Percentiles rank a stretch among this genome's conserved stretches.
Conservation (phyloP, 2,113 vertebrate genomes). For the Epinephelus cyanopodus region DNA sequence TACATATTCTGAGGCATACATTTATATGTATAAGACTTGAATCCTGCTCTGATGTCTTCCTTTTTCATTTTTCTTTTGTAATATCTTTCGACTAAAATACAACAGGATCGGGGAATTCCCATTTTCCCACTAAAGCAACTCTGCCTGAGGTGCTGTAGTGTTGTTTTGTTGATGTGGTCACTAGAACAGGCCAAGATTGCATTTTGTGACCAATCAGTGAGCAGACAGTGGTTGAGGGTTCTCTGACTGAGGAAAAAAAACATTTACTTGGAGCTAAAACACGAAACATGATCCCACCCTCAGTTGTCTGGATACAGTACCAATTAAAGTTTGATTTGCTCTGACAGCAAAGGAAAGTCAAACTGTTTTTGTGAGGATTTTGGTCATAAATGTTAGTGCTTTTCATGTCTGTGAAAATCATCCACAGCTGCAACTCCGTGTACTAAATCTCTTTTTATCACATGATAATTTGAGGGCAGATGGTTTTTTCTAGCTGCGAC, state of each 20-base stretch:
- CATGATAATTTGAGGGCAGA: neutral
- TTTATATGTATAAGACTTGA: neutral
- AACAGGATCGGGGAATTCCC: constrained; percentile 11
- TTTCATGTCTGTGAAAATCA: neutral
- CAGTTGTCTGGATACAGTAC: neutral
- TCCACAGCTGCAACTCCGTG: neutral
- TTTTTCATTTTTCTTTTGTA: neutral
- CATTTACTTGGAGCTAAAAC: neutral
- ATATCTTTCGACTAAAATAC: neutral
- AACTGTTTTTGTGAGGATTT: constrained; percentile 6
- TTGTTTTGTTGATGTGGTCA: constrained; percentile 4
- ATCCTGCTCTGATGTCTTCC: neutral
- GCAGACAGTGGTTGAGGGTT: constrained; percentile 18
- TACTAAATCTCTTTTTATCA: neutral
- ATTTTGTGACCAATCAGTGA: constrained; percentile 13
- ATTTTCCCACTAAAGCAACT: constrained; percentile 1
- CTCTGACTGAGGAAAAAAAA: neutral
- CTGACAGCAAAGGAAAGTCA: neutral
- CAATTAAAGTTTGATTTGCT: neutral
- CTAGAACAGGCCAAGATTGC: neutral
- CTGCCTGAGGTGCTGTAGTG: neutral
- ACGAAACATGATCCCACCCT: neutral
- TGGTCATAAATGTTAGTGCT: neutral
- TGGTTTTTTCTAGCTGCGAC: neutral
- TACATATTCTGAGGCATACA: neutral